A percentile compares a stretch with the other conserved stretches of the same genome.
Evolutionary conservation across 1,140 invertebrate genomes (phyloP).

Genomic region (Magallana gigas): DNA sequence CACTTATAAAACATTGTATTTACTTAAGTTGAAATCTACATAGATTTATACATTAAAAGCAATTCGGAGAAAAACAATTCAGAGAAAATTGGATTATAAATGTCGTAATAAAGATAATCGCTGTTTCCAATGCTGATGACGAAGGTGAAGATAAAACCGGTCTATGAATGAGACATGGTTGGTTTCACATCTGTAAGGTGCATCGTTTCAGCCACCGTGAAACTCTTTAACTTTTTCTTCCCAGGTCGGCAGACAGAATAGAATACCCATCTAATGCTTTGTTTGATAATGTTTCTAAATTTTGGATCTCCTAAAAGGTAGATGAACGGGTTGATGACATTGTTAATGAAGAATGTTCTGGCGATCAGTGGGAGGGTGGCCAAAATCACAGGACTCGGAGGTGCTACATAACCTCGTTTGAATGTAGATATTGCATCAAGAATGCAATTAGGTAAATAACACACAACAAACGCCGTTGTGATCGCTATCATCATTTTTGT

Average conservation of each 20-base stretch:
- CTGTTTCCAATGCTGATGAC: too few species aligned
- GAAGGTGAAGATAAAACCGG: too few species aligned
- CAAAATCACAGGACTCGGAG: conserved; percentile 48
- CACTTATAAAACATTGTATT: too few species aligned
- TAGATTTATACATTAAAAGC: too few species aligned
- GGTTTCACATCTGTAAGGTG: conserved; percentile 17
- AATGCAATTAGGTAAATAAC: conserved; percentile 51
- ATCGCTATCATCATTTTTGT: conserved; percentile 55
- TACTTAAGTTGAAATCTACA: too few species aligned
- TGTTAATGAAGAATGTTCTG: conserved; percentile 53
- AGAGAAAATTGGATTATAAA: too few species aligned
- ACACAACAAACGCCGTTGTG: conserved; percentile 44
- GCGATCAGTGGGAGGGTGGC: conserved; percentile 44
- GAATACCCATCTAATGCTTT: background rate
- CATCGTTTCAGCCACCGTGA: conserved; percentile 14
- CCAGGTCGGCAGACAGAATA: background rate
- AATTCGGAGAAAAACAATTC: too few species aligned
- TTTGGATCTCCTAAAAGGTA: conserved; percentile 46
- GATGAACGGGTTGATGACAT: conserved; percentile 51
- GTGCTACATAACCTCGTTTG: conserved; percentile 39
- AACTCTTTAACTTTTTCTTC: background rate
- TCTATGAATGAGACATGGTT: background rate
- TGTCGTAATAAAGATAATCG: too few species aligned
- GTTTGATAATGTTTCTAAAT: conserved; percentile 40
- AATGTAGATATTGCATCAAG: conserved; percentile 48